Evolutionary conservation across 2,113 vertebrate species (phyloP).

Genomic region (Hemibagrus wyckioides): DNA sequence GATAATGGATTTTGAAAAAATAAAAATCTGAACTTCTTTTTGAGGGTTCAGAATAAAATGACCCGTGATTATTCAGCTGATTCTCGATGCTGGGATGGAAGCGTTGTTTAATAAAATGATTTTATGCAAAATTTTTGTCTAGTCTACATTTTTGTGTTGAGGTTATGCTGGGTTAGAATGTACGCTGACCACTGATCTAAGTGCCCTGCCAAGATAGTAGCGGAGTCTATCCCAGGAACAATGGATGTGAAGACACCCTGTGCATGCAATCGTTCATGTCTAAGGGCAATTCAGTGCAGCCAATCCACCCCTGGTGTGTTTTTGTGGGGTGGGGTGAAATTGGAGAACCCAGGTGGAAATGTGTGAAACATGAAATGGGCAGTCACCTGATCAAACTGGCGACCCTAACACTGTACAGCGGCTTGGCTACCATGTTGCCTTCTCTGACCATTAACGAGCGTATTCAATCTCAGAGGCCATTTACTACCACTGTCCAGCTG

Average conservation of each 20-base stretch:
- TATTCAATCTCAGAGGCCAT: no score
- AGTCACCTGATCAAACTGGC: background rate
- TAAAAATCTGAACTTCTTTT: slow-evolving; percentile 50
- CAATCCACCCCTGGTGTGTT: background rate
- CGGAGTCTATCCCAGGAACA: background rate
- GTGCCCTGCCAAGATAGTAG: background rate
- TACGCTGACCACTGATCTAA: background rate
- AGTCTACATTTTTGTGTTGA: background rate
- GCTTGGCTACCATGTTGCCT: background rate
- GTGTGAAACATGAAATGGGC: background rate
- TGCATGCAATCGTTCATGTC: background rate
- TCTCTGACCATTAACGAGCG: background rate
- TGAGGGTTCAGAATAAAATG: slow-evolving; percentile 50
- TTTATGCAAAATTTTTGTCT: slow-evolving; percentile 60
- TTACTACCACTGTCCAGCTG: background rate
- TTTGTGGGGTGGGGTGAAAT: background rate
- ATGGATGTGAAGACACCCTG: background rate
- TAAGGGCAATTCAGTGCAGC: background rate
- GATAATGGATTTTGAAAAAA: slow-evolving; percentile 46
- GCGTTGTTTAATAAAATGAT: slow-evolving; percentile 67
- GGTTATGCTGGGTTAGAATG: no score
- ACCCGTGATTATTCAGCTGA: slow-evolving; percentile 59
- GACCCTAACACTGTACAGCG: no score
- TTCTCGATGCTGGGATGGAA: slow-evolving; percentile 63
- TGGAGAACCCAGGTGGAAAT: no score